Evolutionary conservation across 2,797 vertebrate species (phyloP).

Genomic region (Acrocephalus scirpaceus): DNA sequence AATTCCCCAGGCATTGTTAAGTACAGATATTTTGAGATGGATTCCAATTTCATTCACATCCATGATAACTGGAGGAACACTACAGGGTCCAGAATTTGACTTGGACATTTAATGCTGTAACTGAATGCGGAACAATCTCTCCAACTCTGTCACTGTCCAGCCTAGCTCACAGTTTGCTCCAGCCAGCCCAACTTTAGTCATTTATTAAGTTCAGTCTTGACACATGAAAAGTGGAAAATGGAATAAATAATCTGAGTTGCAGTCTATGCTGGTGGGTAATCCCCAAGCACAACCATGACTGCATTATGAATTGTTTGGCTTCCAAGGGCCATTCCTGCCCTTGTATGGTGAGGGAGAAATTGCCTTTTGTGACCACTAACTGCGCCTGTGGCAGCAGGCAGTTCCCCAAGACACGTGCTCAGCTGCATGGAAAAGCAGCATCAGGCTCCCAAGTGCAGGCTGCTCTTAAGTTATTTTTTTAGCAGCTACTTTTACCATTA

Average conservation of each 20-base stretch:
- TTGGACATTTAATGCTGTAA: background rate
- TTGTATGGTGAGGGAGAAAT: constrained; percentile 27
- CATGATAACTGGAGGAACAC: background rate
- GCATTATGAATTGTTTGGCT: constrained; percentile 19
- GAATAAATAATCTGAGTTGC: background rate
- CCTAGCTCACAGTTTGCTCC: background rate
- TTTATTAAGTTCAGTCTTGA: background rate
- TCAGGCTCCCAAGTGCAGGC: background rate
- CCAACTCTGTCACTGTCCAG: background rate
- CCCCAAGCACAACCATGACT: background rate
- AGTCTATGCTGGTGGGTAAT: background rate
- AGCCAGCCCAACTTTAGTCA: background rate
- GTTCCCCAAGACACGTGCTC: background rate
- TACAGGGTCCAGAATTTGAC: background rate
- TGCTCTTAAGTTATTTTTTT: background rate
- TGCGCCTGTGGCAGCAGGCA: background rate
- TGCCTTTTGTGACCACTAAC: background rate
- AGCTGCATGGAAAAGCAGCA: background rate
- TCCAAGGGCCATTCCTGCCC: constrained; percentile 25
- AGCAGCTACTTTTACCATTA: background rate
- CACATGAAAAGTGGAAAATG: background rate
- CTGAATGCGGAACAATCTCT: background rate
- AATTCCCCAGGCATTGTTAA: constrained; percentile 30
- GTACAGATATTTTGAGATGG: background rate
- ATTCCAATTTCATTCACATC: constrained; percentile 45